A percentile compares a stretch with the other conserved stretches of the same genome.
Evolutionary conservation across 2,113 vertebrate genomes (phyloP).

Genomic region (Pavo muticus): DNA sequence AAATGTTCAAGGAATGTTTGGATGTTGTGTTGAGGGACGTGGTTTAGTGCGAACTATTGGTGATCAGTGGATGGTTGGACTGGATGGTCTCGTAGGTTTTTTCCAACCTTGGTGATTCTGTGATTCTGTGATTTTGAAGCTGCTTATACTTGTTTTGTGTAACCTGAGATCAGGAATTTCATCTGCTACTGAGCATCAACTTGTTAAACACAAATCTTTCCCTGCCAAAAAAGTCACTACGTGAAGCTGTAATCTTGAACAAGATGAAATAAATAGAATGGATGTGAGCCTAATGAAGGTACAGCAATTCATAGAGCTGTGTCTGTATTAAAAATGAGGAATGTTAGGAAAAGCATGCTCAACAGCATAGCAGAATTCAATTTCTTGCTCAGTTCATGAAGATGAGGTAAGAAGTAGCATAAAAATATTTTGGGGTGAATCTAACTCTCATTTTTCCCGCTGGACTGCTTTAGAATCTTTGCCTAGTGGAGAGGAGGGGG

Average conservation of each 20-base stretch:
- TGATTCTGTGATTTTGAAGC: background rate
- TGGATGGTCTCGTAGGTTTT: too few species aligned
- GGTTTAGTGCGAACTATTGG: too few species aligned
- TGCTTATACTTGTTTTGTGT: background rate
- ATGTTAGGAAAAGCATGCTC: background rate
- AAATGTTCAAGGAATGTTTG: too few species aligned
- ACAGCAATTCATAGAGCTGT: background rate
- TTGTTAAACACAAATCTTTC: background rate
- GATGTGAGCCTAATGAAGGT: background rate
- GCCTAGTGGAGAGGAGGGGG: fast-evolving
- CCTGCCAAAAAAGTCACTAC: background rate
- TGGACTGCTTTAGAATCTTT: background rate
- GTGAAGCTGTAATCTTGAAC: background rate
- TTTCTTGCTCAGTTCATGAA: background rate
- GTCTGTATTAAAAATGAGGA: background rate
- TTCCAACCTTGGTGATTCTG: too few species aligned
- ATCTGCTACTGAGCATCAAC: background rate
- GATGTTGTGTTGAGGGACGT: too few species aligned
- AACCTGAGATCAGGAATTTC: background rate
- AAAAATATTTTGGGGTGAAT: background rate
- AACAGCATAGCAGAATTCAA: background rate
- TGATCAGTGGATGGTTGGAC: too few species aligned
- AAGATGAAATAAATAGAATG: background rate
- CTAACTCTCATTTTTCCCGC: fast-evolving
- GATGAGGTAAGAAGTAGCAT: background rate